Percentiles rank a stretch among this genome's conserved stretches.
Evolutionary conservation across 1,140 invertebrate genomes (phyloP).

Genomic region (Steinernema khuongi): DNA sequence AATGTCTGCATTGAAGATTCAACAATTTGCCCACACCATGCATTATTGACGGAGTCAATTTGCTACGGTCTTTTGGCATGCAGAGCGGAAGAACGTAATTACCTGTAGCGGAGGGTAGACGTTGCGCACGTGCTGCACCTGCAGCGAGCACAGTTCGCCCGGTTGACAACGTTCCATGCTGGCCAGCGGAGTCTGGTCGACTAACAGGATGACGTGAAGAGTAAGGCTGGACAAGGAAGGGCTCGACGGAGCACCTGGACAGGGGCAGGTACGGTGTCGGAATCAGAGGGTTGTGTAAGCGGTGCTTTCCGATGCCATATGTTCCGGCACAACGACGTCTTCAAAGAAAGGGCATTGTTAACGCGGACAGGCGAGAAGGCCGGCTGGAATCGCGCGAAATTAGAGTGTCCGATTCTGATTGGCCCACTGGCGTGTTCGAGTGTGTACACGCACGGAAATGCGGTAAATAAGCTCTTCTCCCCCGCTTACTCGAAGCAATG

Average conservation of each 20-base stretch:
- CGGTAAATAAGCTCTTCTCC: constrained; percentile 5
- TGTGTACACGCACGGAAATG: constrained; percentile 12
- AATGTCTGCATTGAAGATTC: no score
- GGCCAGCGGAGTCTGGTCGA: no score
- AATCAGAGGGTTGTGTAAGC: background rate
- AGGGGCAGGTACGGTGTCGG: no score
- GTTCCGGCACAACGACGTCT: background rate
- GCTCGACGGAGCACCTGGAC: background rate
- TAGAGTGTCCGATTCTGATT: background rate
- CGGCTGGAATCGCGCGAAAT: background rate
- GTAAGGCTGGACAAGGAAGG: background rate
- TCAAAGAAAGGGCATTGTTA: constrained; percentile 9
- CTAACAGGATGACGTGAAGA: background rate
- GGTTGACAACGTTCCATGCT: background rate
- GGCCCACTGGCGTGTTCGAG: background rate
- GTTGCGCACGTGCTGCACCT: constrained; percentile 2
- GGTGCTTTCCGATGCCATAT: constrained; percentile 7
- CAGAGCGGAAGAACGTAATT: background rate
- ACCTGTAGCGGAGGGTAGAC: constrained; percentile 4
- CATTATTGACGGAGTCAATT: background rate
- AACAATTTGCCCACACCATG: no score
- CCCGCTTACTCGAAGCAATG: background rate
- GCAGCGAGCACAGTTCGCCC: background rate
- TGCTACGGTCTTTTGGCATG: background rate
- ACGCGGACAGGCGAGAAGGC: no score